phyloP scores from a whole-genome alignment of 2,797 vertebrate species.

The Pempheris klunzingeri region DNA sequence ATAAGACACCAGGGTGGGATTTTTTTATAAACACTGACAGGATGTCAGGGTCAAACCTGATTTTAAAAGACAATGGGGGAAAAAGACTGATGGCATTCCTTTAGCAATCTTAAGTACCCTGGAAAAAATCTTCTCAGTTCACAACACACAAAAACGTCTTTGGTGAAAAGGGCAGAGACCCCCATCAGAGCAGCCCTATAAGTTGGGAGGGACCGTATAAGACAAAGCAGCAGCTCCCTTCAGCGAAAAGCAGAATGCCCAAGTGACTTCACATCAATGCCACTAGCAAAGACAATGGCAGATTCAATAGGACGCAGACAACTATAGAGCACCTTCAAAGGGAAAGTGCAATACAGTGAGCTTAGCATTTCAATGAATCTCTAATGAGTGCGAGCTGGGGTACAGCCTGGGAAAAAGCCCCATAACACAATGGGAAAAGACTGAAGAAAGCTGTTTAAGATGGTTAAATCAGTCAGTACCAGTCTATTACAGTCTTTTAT shows the following conservation, averaged over 20 bases:
- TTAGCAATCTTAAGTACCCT: slow-evolving; percentile 29
- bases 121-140: slow-evolving; percentile 26
- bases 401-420: slow-evolving; percentile 31
- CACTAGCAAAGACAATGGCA: slow-evolving; percentile 66
- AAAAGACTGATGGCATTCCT: slow-evolving; percentile 50
- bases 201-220: slow-evolving; percentile 40
- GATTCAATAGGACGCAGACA: slow-evolving; percentile 56
- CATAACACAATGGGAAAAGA: slow-evolving; percentile 32
- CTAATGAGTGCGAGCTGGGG: slow-evolving; percentile 41
- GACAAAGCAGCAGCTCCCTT: slow-evolving; percentile 66
- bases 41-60: slow-evolving; percentile 39
- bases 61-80: slow-evolving; percentile 47
- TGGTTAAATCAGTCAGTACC: slow-evolving; percentile 19
- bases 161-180: slow-evolving; percentile 61
- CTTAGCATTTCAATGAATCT: slow-evolving; percentile 79
- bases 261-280: slow-evolving; percentile 68
- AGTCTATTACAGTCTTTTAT: slow-evolving; percentile 53
- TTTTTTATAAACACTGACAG: slow-evolving; percentile 44
- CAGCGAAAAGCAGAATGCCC: slow-evolving; percentile 52
- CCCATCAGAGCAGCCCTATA: slow-evolving; percentile 55
- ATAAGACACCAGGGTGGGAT: slow-evolving; percentile 62
- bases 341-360: slow-evolving; percentile 58
- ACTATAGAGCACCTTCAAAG: slow-evolving; percentile 62
- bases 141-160: slow-evolving; percentile 37
- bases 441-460: slow-evolving; percentile 40